phyloP scores from a whole-genome alignment of 1,140 invertebrate species.

The Dendroctonus ponderosae region DNA sequence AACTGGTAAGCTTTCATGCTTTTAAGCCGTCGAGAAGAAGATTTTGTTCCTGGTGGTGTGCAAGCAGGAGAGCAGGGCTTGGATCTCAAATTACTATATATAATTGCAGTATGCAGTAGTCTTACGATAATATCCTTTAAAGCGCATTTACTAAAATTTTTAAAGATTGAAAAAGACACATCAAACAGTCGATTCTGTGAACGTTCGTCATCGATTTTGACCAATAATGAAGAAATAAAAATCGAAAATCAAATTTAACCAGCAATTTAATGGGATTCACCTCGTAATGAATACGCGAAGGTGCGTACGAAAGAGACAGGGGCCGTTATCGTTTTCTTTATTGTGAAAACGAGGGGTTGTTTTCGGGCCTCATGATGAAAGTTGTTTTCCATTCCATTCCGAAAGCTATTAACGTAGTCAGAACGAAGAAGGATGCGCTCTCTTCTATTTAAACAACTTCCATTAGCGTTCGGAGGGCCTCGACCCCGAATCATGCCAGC shows the following conservation, averaged over 20 bases:
- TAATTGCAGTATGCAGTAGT: no score
- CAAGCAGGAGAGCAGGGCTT: no score
- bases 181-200: no score
- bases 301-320: slow-evolving; percentile 16
- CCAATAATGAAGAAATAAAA: background rate
- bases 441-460: slow-evolving; percentile 48
- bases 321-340: slow-evolving; percentile 37
- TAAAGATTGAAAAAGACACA: no score
- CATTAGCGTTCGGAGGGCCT: slow-evolving; percentile 39
- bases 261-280: slow-evolving; percentile 2
- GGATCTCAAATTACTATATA: no score
- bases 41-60: no score
- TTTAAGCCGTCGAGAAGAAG: no score
- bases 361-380: slow-evolving; percentile 39
- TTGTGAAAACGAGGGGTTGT: slow-evolving; percentile 37
- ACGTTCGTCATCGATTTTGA: no score
- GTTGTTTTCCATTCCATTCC: slow-evolving; percentile 49
- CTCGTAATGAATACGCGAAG: slow-evolving; percentile 16
- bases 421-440: slow-evolving; percentile 46
- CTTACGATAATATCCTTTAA: no score
- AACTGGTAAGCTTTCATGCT: no score
- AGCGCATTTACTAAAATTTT: no score
- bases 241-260: slow-evolving; percentile 1
- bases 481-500: slow-evolving; percentile 8
- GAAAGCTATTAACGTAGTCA: slow-evolving; percentile 47